Percentiles rank a stretch among this genome's conserved stretches.
These are phyloP conservation scores for Hemiscyllium ocellatum DNA, from an alignment of 2,113 vertebrate species.

Conservation along the genomic window DNA sequence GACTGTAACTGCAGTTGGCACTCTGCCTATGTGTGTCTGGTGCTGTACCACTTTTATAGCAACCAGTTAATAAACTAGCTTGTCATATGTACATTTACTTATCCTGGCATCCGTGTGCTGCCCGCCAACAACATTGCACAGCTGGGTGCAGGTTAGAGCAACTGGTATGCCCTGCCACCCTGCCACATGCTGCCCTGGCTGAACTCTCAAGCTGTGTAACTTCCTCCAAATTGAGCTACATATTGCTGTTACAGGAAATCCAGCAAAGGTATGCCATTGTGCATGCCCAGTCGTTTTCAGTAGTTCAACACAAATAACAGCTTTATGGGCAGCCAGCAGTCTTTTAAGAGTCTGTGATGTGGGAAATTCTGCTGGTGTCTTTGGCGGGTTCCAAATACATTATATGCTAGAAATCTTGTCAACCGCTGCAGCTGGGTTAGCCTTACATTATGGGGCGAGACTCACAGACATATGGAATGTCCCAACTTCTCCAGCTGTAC, in stretches of 20 bases:
- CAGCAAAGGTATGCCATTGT: background rate
- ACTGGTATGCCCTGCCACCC: background rate
- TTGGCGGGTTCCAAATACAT: background rate
- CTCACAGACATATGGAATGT: background rate
- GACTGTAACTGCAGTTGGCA: background rate
- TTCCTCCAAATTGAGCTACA: background rate
- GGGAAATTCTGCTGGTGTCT: background rate
- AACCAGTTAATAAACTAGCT: background rate
- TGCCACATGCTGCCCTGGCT: background rate
- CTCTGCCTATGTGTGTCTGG: background rate
- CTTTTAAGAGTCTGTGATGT: background rate
- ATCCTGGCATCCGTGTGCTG: background rate
- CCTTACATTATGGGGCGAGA: background rate
- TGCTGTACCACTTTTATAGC: background rate
- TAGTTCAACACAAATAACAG: background rate
- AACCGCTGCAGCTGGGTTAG: background rate
- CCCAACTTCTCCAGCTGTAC: background rate
- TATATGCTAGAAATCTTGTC: background rate
- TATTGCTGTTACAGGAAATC: background rate
- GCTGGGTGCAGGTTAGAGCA: background rate
- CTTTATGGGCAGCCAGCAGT: background rate
- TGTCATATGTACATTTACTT: background rate
- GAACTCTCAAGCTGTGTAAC: background rate
- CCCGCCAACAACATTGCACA: background rate
- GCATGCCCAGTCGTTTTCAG: background rate